A percentile compares a stretch with the other conserved stretches of the same genome.
These are phyloP conservation scores for Peromyscus eremicus DNA, from an alignment of 2,797 vertebrate genomes.

Conservation along the genomic window DNA sequence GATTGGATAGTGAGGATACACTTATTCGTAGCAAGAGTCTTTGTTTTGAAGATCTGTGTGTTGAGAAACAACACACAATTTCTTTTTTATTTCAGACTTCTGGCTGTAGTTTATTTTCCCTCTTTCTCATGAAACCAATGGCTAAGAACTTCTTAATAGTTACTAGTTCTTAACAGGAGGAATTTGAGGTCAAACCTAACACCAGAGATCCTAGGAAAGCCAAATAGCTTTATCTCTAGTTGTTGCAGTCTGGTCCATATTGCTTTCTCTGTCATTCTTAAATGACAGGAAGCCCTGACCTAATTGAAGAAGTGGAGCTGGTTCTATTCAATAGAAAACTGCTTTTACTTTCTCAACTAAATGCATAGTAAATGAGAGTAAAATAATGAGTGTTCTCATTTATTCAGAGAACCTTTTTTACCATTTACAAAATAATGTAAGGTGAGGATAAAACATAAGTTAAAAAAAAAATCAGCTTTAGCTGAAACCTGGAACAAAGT, in stretches of 20 bases:
- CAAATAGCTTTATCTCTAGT: slow-evolving; percentile 54
- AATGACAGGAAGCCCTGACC: slow-evolving; percentile 78
- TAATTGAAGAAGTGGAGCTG: slow-evolving; percentile 73
- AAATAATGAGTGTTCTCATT: slow-evolving; percentile 32
- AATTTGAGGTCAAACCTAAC: slow-evolving; percentile 53
- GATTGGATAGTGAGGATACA: no score
- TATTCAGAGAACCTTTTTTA: slow-evolving; percentile 57
- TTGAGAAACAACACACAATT: background rate
- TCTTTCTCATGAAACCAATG: background rate
- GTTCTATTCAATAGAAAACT: slow-evolving; percentile 66
- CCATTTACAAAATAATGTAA: slow-evolving; percentile 47
- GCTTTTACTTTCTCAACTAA: slow-evolving; percentile 64
- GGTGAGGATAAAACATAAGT: background rate
- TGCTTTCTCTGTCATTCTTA: slow-evolving; percentile 80
- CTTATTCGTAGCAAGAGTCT: background rate
- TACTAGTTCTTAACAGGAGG: background rate
- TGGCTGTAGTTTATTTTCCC: background rate
- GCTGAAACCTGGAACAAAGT: background rate
- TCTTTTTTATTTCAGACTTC: background rate
- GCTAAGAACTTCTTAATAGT: background rate
- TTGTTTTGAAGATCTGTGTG: background rate
- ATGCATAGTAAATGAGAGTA: slow-evolving; percentile 56
- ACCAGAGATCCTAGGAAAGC: slow-evolving; percentile 41
- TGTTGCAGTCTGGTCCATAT: slow-evolving; percentile 58
- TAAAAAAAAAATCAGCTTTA: slow-evolving; percentile 46